Evolutionary conservation across 2,888 invertebrate species (phyloP), one percentile per base, ranked within the genome.

Genomic region (Drosophila melanosoma): DNA sequence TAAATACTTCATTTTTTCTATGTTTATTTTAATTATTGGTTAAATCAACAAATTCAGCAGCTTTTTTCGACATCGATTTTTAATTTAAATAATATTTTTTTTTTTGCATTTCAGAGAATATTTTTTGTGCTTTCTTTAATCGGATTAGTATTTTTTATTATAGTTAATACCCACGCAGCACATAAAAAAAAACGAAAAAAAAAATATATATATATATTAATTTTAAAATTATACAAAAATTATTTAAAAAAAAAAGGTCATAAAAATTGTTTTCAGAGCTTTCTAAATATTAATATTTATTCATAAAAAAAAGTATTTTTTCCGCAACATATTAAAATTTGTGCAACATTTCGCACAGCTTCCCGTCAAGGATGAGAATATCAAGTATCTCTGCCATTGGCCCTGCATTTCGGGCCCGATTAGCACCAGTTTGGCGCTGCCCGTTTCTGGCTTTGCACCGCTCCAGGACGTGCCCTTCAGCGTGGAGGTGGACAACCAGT

Each of bases 391-490:
- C 15, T 91, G 91, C 72, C 89, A 91, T 48, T 91, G 91, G 91
- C 91, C 91, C 3, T 91, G 91, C 59, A 88, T 89, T 10, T 91
- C 91, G 6, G 91, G 91, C 1, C 91, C 91, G 33, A 84, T 91
- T n/a, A 75, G 76, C 62, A 83, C 85, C 20, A 89, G 79, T 7
- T 40, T 91, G 64, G 69, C 87, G 11, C 45, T 96, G n/a, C 96
- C 96, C 0, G 95, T 95, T 40, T 94, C 95, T 2, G 97, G 96
- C 5, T 96, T 95, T 91, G 95, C 96, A 51, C 95, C 96, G 0
- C 96, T 96, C 0, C 96, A 97, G 93, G 93, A 94, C 52, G 95
- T 97, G 75, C 95, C 95, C 0, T 93, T 96, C 20, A 94, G 94
- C 53, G 93, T 96, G 17, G 95, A 96, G 88, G 93, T 96, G 51